phyloP scores from a whole-genome alignment of 1,140 invertebrate genomes.

The Vanessa tameamea region DNA sequence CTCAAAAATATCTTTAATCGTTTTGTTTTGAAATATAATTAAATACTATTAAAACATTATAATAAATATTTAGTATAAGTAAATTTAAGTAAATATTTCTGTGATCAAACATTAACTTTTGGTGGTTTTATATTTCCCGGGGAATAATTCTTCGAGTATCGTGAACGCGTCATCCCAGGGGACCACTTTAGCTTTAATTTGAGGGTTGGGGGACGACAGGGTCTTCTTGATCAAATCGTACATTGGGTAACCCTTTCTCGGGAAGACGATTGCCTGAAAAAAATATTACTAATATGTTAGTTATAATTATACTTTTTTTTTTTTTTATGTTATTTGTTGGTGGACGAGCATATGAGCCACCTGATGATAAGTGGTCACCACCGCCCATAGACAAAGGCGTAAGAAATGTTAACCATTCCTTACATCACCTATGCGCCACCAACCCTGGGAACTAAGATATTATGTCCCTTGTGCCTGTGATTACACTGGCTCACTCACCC shows the following conservation, averaged over 20 bases:
- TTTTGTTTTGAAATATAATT: too few relatives aligned
- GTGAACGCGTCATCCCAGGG: constrained; percentile 60
- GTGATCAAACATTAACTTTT: not conserved
- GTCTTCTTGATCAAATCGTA: constrained; percentile 63
- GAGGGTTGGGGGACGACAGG: constrained; percentile 47
- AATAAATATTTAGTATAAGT: not conserved
- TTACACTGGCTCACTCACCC: too few relatives aligned
- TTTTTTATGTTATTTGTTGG: too few relatives aligned
- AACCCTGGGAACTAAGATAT: too few relatives aligned
- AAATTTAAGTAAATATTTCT: not conserved
- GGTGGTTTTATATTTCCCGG: constrained; percentile 20
- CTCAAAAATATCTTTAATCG: too few relatives aligned
- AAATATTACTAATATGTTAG: not conserved
- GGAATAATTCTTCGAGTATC: constrained; percentile 56
- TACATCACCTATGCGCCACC: too few relatives aligned
- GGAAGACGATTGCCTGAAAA: constrained; percentile 60
- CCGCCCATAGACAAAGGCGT: too few relatives aligned
- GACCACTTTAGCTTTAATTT: constrained; percentile 58
- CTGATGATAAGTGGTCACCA: too few relatives aligned
- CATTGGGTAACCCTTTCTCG: constrained; percentile 61
- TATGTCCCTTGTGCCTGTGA: too few relatives aligned
- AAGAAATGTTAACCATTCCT: too few relatives aligned
- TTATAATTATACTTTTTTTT: too few relatives aligned
- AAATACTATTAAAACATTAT: not conserved
- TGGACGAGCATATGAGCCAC: too few relatives aligned